Percentiles rank a stretch among this genome's conserved stretches.
Evolutionary conservation across 2,113 vertebrate species (phyloP).

Genomic region (Motacilla tschutschensis): DNA sequence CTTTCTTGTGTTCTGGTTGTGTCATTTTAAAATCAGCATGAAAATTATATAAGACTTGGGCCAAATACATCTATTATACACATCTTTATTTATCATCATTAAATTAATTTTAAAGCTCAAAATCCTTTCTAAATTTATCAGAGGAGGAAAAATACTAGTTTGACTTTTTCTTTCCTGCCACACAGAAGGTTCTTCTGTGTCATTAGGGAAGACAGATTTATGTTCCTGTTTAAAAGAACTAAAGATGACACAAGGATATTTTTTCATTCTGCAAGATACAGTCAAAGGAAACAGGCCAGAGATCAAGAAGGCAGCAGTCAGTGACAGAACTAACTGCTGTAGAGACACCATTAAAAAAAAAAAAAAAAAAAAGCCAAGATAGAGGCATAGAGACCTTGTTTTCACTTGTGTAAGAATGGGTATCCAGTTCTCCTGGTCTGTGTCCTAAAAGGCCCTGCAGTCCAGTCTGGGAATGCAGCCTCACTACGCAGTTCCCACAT

Average conservation of each 20-base stretch:
- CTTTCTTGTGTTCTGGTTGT: background rate
- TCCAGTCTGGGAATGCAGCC: background rate
- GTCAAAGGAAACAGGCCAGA: background rate
- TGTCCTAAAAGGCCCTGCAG: slow-evolving; percentile 3
- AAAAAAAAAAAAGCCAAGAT: background rate
- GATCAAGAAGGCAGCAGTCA: background rate
- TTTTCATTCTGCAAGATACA: background rate
- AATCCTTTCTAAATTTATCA: background rate
- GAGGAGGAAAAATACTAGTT: background rate
- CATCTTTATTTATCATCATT: background rate
- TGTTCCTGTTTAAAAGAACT: background rate
- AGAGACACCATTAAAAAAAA: background rate
- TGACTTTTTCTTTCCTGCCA: background rate
- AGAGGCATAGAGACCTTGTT: background rate
- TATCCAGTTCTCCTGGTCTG: background rate
- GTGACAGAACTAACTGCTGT: background rate
- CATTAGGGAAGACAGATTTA: background rate
- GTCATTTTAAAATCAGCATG: background rate
- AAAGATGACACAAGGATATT: background rate
- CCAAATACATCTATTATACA: background rate
- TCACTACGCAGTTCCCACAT: background rate
- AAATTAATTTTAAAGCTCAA: background rate
- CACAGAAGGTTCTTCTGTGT: background rate
- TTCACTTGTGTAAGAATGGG: background rate
- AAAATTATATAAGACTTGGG: background rate